phyloP scores from a whole-genome alignment of 2,888 invertebrate genomes.

The Spatulosminthurus flaviceps region DNA sequence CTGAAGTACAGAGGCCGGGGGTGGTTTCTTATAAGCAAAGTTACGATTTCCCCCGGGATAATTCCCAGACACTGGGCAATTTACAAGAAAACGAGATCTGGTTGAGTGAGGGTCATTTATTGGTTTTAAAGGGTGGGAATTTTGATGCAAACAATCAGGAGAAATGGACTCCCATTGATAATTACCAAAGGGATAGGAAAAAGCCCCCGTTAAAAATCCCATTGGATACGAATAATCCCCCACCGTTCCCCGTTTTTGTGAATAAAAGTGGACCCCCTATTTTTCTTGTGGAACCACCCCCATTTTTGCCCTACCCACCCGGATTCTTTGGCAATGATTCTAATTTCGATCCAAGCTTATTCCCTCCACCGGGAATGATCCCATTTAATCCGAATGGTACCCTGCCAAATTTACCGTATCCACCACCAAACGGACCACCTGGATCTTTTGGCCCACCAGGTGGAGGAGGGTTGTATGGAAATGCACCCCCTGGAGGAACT shows the following conservation, averaged over 20 bases:
- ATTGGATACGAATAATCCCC: constrained; percentile 79
- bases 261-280: constrained; percentile 85
- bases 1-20: constrained; percentile 77
- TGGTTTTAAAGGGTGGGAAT: constrained; percentile 82
- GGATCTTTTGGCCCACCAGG: neutral
- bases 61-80: constrained; percentile 81
- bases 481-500: constrained; percentile 1
- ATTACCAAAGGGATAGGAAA: constrained; percentile 78
- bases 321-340: constrained; percentile 57
- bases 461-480: constrained; percentile 37
- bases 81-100: constrained; percentile 86
- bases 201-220: constrained; percentile 84
- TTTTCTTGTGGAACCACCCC: constrained; percentile 79
- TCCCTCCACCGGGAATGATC: constrained; percentile 63
- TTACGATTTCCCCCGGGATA: constrained; percentile 83
- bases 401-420: constrained; percentile 57
- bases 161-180: constrained; percentile 83
- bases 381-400: constrained; percentile 62
- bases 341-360: constrained; percentile 59
- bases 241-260: constrained; percentile 92
- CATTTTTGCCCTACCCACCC: constrained; percentile 74
- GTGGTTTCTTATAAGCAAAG: constrained; percentile 83
- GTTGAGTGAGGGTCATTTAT: constrained; percentile 86
- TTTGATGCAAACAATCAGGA: constrained; percentile 66
- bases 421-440: constrained; percentile 46